phyloP scores from a whole-genome alignment of 2,113 vertebrate species.

The Platycercus adscitus region DNA sequence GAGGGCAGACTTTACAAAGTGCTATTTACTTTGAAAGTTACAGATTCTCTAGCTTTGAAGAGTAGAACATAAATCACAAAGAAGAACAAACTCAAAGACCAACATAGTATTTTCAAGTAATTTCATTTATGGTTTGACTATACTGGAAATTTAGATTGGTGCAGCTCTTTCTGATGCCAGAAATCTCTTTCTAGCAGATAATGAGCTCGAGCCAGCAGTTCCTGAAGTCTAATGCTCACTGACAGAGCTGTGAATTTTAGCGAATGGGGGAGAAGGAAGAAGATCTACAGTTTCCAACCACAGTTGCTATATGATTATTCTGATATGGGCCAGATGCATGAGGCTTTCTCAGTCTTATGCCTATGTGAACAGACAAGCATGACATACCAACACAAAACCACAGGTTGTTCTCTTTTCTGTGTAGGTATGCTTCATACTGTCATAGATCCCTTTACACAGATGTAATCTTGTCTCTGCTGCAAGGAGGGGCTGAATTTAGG shows the following conservation, averaged over 20 bases:
- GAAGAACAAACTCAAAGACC: neutral
- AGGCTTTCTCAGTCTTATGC: neutral
- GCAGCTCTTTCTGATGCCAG: neutral
- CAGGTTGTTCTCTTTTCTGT: neutral
- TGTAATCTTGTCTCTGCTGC: neutral
- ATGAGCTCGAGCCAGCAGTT: neutral
- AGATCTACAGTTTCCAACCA: neutral
- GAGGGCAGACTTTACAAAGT: neutral
- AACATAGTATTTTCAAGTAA: neutral
- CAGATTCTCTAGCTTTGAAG: neutral
- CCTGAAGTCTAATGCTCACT: neutral
- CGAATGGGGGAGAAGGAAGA: neutral
- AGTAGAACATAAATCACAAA: neutral
- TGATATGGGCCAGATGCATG: neutral
- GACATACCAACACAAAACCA: neutral
- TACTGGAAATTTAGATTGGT: neutral
- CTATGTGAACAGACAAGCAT: fast-evolving
- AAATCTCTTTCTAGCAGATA: neutral
- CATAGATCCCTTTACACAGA: neutral
- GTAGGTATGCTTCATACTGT: fast-evolving
- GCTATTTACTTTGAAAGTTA: neutral
- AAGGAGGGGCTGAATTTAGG: neutral
- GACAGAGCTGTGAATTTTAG: neutral
- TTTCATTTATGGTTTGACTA: neutral
- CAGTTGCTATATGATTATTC: neutral